Evolutionary conservation across 2,113 vertebrate genomes (phyloP).

Genomic region (Amblyopsis rosae): DNA sequence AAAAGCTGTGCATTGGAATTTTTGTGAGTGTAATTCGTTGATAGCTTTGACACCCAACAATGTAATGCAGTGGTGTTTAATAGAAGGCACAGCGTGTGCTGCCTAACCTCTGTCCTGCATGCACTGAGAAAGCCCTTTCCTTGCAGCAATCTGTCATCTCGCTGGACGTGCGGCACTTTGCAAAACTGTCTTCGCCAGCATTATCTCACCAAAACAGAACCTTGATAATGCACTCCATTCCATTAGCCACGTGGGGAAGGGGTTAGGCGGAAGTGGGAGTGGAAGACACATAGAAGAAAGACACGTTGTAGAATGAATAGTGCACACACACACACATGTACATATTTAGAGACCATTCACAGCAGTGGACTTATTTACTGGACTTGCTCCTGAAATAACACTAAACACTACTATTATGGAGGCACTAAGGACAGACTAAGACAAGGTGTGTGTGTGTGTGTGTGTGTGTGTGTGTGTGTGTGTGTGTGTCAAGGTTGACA

Average conservation of each 20-base stretch:
- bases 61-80: slow-evolving; percentile 28
- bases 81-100: slow-evolving; percentile 48
- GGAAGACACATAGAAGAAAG: not conserved
- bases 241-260: slow-evolving; percentile 51
- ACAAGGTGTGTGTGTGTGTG: no score
- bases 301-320: slow-evolving; percentile 32
- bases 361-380: slow-evolving; percentile 35
- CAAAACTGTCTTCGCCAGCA: slow-evolving; percentile 52
- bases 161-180: slow-evolving; percentile 47
- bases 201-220: slow-evolving; percentile 66
- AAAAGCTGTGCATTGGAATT: slow-evolving; percentile 20
- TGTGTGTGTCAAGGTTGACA: not conserved
- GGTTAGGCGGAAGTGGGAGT: slow-evolving; percentile 32
- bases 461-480: no score
- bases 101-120: slow-evolving; percentile 14
- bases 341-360: slow-evolving; percentile 38
- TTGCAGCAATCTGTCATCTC: slow-evolving; percentile 66
- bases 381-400: not conserved
- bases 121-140: slow-evolving; percentile 24
- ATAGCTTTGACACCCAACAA: slow-evolving; percentile 46
- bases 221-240: slow-evolving; percentile 47
- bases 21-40: slow-evolving; percentile 50
- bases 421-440: no score
- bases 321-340: not conserved
- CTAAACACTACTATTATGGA: not conserved